Percentiles rank a stretch among this genome's conserved stretches.
phyloP scores from a whole-genome alignment of 2,113 vertebrate species.

The Spea bombifrons region DNA sequence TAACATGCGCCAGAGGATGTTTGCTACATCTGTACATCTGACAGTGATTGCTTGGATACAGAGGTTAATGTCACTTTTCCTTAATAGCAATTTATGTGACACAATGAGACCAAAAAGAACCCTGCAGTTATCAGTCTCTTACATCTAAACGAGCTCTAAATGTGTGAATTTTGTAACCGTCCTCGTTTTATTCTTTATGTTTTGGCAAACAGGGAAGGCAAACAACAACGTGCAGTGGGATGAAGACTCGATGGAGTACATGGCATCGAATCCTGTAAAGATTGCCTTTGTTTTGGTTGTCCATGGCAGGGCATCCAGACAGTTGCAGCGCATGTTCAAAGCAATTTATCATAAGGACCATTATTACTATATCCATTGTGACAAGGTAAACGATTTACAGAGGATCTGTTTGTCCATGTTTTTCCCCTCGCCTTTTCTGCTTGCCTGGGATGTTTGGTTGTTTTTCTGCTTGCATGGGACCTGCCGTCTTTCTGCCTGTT shows the following conservation, averaged over 20 bases:
- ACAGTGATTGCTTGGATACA: slow-evolving; percentile 1
- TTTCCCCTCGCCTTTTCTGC: too few species aligned
- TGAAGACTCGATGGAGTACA: slow-evolving; percentile 84
- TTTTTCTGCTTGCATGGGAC: too few species aligned
- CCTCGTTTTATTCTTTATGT: slow-evolving; percentile 11
- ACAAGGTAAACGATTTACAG: slow-evolving; percentile 77
- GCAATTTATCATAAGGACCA: slow-evolving; percentile 95
- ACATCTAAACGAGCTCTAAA: too few species aligned
- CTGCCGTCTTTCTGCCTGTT: too few species aligned
- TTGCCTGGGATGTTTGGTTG: too few species aligned
- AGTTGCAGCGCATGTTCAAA: slow-evolving; percentile 95
- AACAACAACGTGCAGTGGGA: slow-evolving; percentile 92
- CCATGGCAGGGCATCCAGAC: slow-evolving; percentile 89
- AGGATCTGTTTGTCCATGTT: not conserved
- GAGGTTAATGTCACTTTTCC: not conserved
- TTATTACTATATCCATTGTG: slow-evolving; percentile 97
- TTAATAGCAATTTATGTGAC: not conserved
- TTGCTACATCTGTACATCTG: slow-evolving; percentile 2
- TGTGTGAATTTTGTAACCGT: too few species aligned
- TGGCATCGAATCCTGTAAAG: slow-evolving; percentile 80
- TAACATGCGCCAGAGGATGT: slow-evolving; percentile 1
- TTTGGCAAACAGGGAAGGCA: slow-evolving; percentile 80
- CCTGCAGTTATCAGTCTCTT: too few species aligned
- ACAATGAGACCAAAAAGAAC: not conserved
- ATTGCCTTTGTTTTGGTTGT: slow-evolving; percentile 95